phyloP scores from a whole-genome alignment of 92 coral and sea anemone species.

The Zoanthus gigantus region DNA sequence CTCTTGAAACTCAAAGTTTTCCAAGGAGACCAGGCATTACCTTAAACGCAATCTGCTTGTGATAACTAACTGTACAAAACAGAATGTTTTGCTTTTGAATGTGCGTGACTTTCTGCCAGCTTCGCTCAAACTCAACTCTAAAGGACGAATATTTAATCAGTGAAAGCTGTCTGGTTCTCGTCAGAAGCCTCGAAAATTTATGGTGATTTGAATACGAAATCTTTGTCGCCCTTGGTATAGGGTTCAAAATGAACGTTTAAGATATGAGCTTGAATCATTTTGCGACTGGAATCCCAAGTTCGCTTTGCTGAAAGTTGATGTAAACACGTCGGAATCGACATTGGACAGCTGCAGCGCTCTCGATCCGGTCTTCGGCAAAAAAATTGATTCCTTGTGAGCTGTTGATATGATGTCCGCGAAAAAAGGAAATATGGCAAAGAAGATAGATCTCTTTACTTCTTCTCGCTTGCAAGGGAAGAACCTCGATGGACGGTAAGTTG shows the following conservation, averaged over 20 bases:
- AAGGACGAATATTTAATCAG: not conserved
- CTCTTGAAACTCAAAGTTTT: conserved; percentile 41
- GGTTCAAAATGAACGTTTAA: conserved; percentile 21
- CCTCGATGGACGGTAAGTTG: conserved; percentile 27
- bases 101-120: conserved; percentile 38
- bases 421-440: conserved; percentile 33
- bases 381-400: conserved; percentile 7
- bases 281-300: not conserved
- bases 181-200: not conserved
- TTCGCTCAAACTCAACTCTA: not conserved
- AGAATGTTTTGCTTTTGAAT: conserved; percentile 8
- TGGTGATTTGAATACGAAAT: conserved; percentile 2
- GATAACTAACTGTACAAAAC: not conserved
- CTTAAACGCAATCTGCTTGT: not conserved
- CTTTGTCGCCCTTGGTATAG: not conserved
- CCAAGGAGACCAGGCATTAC: conserved; percentile 35
- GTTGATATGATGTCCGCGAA: conserved; percentile 18
- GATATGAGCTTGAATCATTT: not conserved
- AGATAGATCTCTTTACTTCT: not conserved
- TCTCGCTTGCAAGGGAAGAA: conserved; percentile 13
- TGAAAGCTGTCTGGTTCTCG: conserved; percentile 23
- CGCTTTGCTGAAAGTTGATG: conserved; percentile 30
- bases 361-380: conserved; percentile 16
- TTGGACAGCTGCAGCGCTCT: conserved; percentile 24
- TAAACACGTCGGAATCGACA: conserved; percentile 20